Conservation (phyloP, 2,113 vertebrate genomes). For the Anolis sagrei region DNA sequence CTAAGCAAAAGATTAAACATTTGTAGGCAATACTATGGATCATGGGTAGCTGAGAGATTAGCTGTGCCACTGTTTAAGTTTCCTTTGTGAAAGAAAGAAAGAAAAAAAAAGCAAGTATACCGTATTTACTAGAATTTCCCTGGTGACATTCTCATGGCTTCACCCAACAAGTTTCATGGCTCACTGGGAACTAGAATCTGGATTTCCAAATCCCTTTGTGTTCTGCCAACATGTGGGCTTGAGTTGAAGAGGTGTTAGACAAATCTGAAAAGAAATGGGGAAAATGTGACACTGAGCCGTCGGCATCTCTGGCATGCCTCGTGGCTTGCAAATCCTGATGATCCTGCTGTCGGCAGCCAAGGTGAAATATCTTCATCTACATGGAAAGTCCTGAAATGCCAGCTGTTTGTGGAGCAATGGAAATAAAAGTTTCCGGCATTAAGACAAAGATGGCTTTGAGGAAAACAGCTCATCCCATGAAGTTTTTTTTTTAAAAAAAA, state of each 20-base stretch:
- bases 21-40: not conserved
- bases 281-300: constrained; percentile 18
- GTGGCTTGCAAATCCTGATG: constrained; percentile 25
- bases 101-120: not conserved
- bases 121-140: not conserved
- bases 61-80: no score
- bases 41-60: no score
- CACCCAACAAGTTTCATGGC: no score
- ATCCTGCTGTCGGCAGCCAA: constrained; percentile 16
- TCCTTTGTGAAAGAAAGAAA: not conserved
- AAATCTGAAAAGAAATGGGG: not conserved
- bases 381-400: constrained; percentile 30
- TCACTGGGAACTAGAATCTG: no score
- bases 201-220: not conserved
- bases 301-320: not conserved
- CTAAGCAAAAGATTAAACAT: not conserved
- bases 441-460: not conserved
- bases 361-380: not conserved
- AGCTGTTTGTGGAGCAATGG: constrained; percentile 28
- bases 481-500: constrained; percentile 16
- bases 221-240: not conserved
- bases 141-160: not conserved
- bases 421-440: constrained; percentile 9
- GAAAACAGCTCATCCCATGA: not conserved
- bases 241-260: not conserved